Conservation (phyloP, 2,113 vertebrate species). For the Anhinga anhinga region DNA sequence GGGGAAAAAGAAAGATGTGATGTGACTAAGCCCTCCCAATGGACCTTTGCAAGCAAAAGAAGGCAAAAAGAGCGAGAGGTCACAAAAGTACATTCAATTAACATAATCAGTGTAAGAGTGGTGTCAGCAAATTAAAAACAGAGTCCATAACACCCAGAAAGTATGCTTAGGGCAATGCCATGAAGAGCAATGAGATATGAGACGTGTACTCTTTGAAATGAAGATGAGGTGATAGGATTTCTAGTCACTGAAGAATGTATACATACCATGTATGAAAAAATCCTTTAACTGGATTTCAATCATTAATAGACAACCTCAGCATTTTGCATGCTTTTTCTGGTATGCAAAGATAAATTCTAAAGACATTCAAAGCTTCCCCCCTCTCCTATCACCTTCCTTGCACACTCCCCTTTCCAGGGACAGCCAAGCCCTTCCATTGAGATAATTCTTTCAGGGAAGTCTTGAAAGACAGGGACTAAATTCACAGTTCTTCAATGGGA, state of each 20-base stretch:
- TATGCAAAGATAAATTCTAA: neutral
- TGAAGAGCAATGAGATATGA: neutral
- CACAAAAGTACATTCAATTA: constrained; percentile 33
- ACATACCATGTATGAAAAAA: neutral
- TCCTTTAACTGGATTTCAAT: neutral
- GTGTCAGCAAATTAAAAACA: constrained; percentile 62
- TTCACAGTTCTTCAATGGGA: neutral
- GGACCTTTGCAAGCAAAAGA: constrained; percentile 33
- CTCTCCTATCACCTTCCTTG: neutral
- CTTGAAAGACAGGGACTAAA: neutral
- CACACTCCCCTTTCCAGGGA: neutral
- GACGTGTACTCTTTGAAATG: neutral
- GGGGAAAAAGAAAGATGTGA: constrained; percentile 43
- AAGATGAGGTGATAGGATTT: neutral
- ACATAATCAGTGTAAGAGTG: constrained; percentile 50
- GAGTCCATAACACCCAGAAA: constrained; percentile 8
- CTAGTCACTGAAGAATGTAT: neutral
- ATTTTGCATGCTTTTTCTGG: neutral
- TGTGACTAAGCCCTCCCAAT: constrained; percentile 29
- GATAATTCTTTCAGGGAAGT: neutral
- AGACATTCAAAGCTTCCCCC: neutral
- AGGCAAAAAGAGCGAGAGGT: constrained; percentile 1
- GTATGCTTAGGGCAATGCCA: neutral
- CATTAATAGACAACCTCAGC: neutral
- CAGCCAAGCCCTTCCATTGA: neutral